Evolutionary conservation across 2,888 invertebrate species (phyloP), one percentile per base, ranked within the genome.

Genomic region (Allophyes oxyacanthae): DNA sequence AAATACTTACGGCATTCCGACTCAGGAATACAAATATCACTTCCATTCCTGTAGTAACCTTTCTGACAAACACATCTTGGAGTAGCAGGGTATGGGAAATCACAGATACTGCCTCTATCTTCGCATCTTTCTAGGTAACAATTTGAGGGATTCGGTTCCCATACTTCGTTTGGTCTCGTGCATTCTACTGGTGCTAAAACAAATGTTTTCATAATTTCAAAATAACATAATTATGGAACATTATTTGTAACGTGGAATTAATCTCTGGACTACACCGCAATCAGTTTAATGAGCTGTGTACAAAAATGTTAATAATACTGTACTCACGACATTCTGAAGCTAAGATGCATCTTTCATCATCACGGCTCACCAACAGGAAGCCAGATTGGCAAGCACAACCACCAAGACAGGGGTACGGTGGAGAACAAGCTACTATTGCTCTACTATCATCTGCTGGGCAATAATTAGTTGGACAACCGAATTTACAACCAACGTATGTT

Each of bases 341-440:
- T 6, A 43, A 13, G 6, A 71, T 30, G 20, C 71, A 71, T 0
- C 20, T 32, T 2, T 32, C 33, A 32, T 68, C 20, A 13, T 60
- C 46, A 7, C 14, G 28, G 32, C 58, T 72, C 6, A 55, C 20
- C 9, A 72, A 58, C 13, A 77, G 58, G 51, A 85, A 75, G 32
- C 81, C 78, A 5, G 20, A 9, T 15, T 64, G 69, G 48, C 89
- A 89, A n/a, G 59, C 57, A 56, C 89, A 89, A 0, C 89, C 89
- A n/a, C 83, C 77, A 2, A 60, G 76, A 15, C 89, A 89, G 0
- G 79, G 82, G 14, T 55, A 63, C 0, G 84, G 69, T 0, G 70
- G 65, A 0, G 57, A 59, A 36, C 89, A 89, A 0, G 74, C 78
- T 9, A 82, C 34, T 0, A 68, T 64, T 0, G 15, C 78, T 4